Evolutionary conservation across 2,797 vertebrate genomes (phyloP), one percentile per base, ranked within the genome.

Genomic region (Labroides dimidiatus): DNA sequence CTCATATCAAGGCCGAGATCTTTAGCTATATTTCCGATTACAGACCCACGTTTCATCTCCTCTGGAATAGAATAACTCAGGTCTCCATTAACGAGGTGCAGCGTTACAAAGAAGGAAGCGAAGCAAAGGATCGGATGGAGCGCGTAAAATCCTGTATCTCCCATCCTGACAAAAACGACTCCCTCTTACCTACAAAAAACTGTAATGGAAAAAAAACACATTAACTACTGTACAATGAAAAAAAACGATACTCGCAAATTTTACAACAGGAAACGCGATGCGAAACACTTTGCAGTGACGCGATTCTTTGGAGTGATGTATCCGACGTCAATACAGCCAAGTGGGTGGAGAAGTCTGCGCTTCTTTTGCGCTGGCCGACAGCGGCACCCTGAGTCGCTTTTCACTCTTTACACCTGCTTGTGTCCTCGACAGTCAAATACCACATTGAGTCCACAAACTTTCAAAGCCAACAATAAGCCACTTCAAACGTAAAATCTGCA

Each of bases 1-100:
- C 51, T 72, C 1, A 65, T 16, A 11, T 85, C 75, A 37, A 94
- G 11, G 19, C 80, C 77, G 4, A 93, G 80, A 77, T 93, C 90
- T 19, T 89, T 90, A 17, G 89, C 87, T 6, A 80, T 21, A 72
- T 84, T 87, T 61, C 84, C 84, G 57, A 90, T 67, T 2, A 84
- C 49, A 17, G 80, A 80, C 0, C 61, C 73, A 4, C 52, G 63
- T 67, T 81, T 86, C 73, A 81, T 69, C 53, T 89, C 89, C 5
- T 90, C 84, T 13, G 66, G 67, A 33, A 87, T 3, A 30, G 73
- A 85, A 73, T 81, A 91, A 53, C 76, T 87, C 51, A 88, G 48
- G 48, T 92, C 86, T 66, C 88, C 90, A 24, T 51, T 0, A 42
- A 63, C 77, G 12, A 69, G n/a, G 3, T 44, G 67, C 20, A 75